A percentile compares a stretch with the other conserved stretches of the same genome.
Conservation (phyloP, 2,888 invertebrate species). For the Nymphalis polychloros region DNA sequence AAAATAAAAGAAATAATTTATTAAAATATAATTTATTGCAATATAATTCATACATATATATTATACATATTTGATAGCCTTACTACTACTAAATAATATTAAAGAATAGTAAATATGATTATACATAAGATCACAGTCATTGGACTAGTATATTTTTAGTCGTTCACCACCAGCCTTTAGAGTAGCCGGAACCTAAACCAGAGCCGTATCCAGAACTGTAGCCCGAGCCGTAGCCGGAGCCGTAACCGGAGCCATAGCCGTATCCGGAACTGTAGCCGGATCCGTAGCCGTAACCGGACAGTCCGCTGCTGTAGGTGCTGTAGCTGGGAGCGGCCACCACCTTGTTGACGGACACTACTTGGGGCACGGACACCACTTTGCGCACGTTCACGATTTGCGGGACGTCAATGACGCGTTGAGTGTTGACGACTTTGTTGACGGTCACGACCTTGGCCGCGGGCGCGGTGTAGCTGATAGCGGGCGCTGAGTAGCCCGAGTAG, state of each 20-base stretch:
- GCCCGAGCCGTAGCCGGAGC: constrained; percentile 27
- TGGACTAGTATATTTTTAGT: neutral
- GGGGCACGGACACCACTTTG: constrained; percentile 58
- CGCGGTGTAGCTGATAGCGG: constrained; percentile 33
- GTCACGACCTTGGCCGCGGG: constrained; percentile 47
- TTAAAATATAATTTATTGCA: neutral
- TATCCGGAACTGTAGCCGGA: constrained; percentile 32
- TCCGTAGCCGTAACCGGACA: constrained; percentile 32
- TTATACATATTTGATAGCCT: neutral
- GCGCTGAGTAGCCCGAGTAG: constrained; percentile 9
- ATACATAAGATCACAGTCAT: constrained; percentile 2
- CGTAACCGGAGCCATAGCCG: constrained; percentile 35
- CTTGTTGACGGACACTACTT: constrained; percentile 60
- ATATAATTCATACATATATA: neutral
- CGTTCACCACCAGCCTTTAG: constrained; percentile 41
- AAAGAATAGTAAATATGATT: neutral
- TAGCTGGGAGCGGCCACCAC: constrained; percentile 51
- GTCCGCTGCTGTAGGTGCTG: constrained; percentile 40
- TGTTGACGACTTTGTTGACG: constrained; percentile 55
- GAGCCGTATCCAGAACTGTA: constrained; percentile 28
- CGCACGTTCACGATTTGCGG: constrained; percentile 54
- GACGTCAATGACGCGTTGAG: constrained; percentile 49
- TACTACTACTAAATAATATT: neutral
- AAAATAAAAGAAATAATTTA: neutral
- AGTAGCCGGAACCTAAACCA: constrained; percentile 35